Conservation (phyloP, 2,113 vertebrate genomes). For the Lagopus leucura region DNA sequence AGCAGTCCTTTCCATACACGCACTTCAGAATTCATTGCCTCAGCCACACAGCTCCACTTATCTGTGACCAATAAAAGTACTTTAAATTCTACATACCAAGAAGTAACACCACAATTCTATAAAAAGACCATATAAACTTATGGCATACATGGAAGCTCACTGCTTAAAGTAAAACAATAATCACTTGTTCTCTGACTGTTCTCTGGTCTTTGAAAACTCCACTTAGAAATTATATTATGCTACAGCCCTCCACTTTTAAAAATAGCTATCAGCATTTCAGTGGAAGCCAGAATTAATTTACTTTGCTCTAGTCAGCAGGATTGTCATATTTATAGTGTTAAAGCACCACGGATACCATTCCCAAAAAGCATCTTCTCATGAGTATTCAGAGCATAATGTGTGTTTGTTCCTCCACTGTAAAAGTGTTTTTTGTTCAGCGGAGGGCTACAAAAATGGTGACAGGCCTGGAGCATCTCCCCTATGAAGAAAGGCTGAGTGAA, state of each 20-base stretch:
- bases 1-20: neutral
- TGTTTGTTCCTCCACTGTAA: neutral
- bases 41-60: neutral
- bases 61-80: neutral
- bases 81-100: neutral
- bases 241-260: neutral
- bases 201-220: neutral
- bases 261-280: neutral
- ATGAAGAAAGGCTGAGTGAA: too few relatives aligned
- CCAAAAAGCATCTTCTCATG: neutral
- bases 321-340: neutral
- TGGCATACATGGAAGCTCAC: neutral
- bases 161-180: neutral
- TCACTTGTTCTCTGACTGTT: neutral
- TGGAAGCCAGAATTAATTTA: neutral
- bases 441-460: too few relatives aligned
- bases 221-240: neutral
- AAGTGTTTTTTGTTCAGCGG: neutral
- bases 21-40: neutral
- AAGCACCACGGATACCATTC: neutral
- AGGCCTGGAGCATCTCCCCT: too few relatives aligned
- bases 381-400: accelerated
- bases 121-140: neutral
- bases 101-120: neutral
- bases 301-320: neutral